These are phyloP conservation scores for Tenthredo notha DNA, from an alignment of 2,888 invertebrate species.

Conservation along the genomic window DNA sequence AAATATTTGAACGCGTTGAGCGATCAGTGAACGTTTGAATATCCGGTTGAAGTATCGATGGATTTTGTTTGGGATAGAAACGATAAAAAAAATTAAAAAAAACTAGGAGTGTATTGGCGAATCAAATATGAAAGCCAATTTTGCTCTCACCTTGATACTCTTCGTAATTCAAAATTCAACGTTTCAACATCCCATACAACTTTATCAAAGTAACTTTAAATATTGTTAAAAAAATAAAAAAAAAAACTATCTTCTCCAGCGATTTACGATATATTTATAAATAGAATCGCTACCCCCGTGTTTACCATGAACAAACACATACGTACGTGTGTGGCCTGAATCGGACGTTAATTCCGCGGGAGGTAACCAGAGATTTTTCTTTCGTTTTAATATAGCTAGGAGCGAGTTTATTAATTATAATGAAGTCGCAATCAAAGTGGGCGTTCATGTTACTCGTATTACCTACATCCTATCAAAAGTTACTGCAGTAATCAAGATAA, in stretches of 20 bases:
- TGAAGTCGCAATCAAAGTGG: neutral
- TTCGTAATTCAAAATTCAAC: neutral
- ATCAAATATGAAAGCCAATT: neutral
- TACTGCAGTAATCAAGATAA: neutral
- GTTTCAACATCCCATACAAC: neutral
- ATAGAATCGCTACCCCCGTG: neutral
- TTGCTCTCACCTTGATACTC: neutral
- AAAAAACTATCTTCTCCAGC: constrained; percentile 3
- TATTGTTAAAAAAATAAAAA: neutral
- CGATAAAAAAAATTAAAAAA: no score
- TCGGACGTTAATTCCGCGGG: neutral
- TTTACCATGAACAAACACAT: neutral
- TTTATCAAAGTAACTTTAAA: neutral
- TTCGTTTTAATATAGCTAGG: neutral
- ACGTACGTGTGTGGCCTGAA: neutral
- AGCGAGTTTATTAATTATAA: neutral
- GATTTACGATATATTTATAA: neutral
- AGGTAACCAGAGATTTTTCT: neutral
- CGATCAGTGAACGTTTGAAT: neutral
- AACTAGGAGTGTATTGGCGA: neutral
- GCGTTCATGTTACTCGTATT: neutral
- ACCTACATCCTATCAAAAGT: neutral
- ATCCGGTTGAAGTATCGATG: neutral
- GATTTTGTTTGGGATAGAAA: neutral
- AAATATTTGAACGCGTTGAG: neutral